Evolutionary conservation across 2,888 invertebrate genomes (phyloP), one percentile per base, ranked within the genome.

Genomic region (Drosophila mimetica): DNA sequence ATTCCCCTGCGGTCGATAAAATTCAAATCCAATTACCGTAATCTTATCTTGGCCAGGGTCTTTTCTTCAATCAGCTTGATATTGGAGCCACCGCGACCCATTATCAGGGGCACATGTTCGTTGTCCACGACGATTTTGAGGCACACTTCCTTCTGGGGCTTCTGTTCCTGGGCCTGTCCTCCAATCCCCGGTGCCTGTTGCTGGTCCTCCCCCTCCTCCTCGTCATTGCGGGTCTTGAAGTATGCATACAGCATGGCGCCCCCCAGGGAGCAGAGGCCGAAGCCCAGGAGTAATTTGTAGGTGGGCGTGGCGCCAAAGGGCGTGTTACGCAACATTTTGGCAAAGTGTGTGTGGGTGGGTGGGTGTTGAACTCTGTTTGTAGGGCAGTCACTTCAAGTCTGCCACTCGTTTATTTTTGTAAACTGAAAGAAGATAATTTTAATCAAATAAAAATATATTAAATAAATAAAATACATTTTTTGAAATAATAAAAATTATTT

Each of bases 21-120:
- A 46, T 55, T 36, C 20, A 57, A 44, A 66, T 55, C 18, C 63
- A 71, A 76, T 75, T 84, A 91, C 90, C 90, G 87, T 80, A 92
- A 93, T 86, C 92, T 91, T 54, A 94, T 93, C 72, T 90, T 89
- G 4, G 97, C 96, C 36, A 94, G 94, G 0, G 96, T 95, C 77
- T 94, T 94, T 55, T 93, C 93, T 90, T 97, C 95, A 70, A 98
- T 94, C 61, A 94, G 93, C 90, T 95, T 95, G 50, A 97, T 94
- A 83, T 94, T 95, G n/a, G 93, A 92, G 6, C 97, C 97, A 79
- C 94, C 94, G 76, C 96, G 93, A 36, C 97, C 96, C 81, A 96
- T 95, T 59, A 96, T 91, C 55, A 93, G 92, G 7, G 95, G 93
- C 16, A 95, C 93, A 82, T 94, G 93, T 58, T 94, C 93, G 80